Base-by-base conservation (phyloP, 2,888 invertebrate species). In the Isoperla grammatica region DNA sequence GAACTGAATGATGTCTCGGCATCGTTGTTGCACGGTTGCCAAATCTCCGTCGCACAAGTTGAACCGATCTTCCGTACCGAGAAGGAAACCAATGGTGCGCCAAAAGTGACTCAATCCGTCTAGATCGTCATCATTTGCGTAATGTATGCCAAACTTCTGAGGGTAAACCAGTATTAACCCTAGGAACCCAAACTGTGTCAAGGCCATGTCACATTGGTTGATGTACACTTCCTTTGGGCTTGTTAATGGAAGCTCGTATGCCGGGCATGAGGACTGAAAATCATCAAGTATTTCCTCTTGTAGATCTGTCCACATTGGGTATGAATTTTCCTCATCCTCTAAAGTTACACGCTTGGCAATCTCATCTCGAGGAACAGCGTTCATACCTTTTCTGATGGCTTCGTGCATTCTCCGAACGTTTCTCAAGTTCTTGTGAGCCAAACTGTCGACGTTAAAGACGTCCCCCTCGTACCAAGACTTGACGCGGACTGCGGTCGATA, bases 151-250 rank as follows among this genome's bases (percentile, higher is more conserved):
- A 61, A 79, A 74, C 23, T 69, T 64, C 13, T 72, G 64, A 0
- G 80, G 79, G 59, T 75, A 75, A 58, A 78, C 68, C 6, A 80
- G 65, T 1, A 75, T 63, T 6, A 77, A 63, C 0, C 78, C 78
- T 22, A 80, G 69, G 66, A 81, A 81, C 0, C 77, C 78, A 66
- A 76, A 76, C 65, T 79, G 80, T 0, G 81, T 81, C 1, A 73
- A 46, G 0, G 73, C 70, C 81, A 82, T 80, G 63, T 80, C 79
- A 35, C 72, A 72, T 65, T 82, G 81, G 59, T 74, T 78, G 4
- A 81, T 59, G 59, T 59, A 43, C 20, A 59, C 53, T n/a, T 43
- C 43, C 22, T 49, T 56, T 11, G 53, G 62, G 45, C 42, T 35
- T 39, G 20, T 29, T 29, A 6, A 29, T 4, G 29, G 29, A 29